Conservation (phyloP, 2,797 vertebrate species). For the Erethizon dorsatum region DNA sequence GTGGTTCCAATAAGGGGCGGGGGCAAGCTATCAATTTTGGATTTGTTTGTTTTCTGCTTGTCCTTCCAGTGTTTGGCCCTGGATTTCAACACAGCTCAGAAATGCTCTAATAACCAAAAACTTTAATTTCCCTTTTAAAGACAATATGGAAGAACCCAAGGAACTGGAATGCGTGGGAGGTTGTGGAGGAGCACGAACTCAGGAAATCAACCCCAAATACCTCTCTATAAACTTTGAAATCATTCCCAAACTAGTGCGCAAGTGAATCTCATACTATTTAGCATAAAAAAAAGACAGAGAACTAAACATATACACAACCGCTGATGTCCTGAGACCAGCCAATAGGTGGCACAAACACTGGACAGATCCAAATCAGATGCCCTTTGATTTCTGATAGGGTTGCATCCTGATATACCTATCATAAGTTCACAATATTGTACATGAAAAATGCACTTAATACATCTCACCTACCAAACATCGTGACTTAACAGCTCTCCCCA, state of each 20-base stretch:
- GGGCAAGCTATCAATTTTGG: fast-evolving
- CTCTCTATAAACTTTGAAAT: neutral
- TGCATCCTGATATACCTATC: neutral
- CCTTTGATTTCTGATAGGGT: neutral
- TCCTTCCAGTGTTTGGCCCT: neutral
- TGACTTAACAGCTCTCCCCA: neutral
- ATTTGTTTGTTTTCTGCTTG: neutral
- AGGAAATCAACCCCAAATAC: neutral
- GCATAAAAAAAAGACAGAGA: neutral
- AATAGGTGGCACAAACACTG: neutral
- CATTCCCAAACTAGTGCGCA: neutral
- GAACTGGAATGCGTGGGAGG: neutral
- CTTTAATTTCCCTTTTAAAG: neutral
- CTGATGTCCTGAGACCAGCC: neutral
- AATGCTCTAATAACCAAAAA: neutral
- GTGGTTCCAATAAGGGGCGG: neutral
- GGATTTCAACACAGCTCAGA: neutral
- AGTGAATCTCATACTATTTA: neutral
- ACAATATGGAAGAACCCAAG: neutral
- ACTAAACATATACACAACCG: neutral
- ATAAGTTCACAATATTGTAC: neutral
- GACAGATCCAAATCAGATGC: neutral
- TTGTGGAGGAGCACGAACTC: neutral
- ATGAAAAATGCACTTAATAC: neutral
- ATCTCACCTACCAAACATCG: neutral